Evolutionary conservation across 2,888 invertebrate species (phyloP).

Genomic region (Tipula vernalis): DNA sequence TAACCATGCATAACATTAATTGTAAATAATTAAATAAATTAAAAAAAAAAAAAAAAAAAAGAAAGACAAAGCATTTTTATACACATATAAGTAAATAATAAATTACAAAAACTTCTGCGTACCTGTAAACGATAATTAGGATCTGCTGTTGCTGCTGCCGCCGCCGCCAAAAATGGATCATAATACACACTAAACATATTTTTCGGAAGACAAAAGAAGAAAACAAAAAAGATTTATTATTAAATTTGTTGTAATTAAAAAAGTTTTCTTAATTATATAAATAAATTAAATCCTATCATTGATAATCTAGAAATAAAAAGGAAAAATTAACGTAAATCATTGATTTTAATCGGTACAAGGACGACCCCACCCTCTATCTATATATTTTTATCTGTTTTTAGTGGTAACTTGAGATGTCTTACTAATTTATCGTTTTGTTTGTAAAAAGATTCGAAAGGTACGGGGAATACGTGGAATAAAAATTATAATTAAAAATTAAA

Average conservation of each 20-base stretch:
- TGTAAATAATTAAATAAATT: background rate
- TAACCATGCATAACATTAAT: background rate
- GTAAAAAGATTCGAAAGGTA: background rate
- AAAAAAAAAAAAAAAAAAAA: background rate
- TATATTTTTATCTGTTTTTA: background rate
- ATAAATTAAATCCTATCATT: background rate
- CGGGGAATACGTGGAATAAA: background rate
- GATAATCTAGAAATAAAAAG: background rate
- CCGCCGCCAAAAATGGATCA: conserved; percentile 87
- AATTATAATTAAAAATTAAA: background rate
- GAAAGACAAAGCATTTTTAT: background rate
- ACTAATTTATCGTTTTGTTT: background rate
- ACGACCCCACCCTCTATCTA: background rate
- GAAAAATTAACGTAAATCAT: background rate
- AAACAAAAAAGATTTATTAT: conserved; percentile 6
- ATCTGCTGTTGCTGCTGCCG: conserved; percentile 65
- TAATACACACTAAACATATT: conserved; percentile 70
- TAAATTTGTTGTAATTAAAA: background rate
- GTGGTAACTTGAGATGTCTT: background rate
- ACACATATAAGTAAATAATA: background rate
- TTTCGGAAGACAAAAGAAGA: conserved; percentile 21
- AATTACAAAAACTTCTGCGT: conserved; percentile 29
- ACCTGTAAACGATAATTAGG: conserved; percentile 87
- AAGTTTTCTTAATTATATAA: background rate
- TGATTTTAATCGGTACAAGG: background rate